These are phyloP conservation scores for Agelastica alni DNA, from an alignment of 2,888 invertebrate species.

Conservation along the genomic window DNA sequence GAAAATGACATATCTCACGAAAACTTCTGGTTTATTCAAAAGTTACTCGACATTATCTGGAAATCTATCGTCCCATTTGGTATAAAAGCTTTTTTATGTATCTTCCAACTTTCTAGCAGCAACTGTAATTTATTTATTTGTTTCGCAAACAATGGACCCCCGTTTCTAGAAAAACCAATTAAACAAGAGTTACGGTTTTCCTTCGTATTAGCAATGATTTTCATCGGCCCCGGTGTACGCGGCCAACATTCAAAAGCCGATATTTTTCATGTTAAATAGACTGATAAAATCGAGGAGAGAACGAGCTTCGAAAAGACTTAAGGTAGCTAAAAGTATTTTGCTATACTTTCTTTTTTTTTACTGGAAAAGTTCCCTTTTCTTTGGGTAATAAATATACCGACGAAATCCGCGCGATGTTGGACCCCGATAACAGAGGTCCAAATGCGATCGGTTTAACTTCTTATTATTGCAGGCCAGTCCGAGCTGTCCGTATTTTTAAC, in stretches of 20 bases:
- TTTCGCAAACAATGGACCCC: conserved; percentile 12
- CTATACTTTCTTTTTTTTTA: conserved; percentile 25
- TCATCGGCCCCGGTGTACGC: conserved; percentile 5
- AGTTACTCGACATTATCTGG: too few relatives aligned
- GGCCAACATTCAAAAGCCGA: conserved; percentile 20
- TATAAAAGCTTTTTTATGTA: background rate
- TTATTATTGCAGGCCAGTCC: too few relatives aligned
- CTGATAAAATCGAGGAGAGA: conserved; percentile 28
- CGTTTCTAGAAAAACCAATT: conserved; percentile 7
- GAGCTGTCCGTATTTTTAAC: background rate
- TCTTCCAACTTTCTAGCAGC: too few relatives aligned
- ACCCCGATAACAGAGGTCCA: conserved; percentile 27
- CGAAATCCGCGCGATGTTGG: conserved; percentile 30
- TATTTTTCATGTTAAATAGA: conserved; percentile 31
- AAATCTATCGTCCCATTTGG: background rate
- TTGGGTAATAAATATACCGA: conserved; percentile 30
- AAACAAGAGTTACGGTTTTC: conserved; percentile 5
- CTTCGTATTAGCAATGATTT: background rate
- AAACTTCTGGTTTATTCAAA: too few relatives aligned
- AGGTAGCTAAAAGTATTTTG: conserved; percentile 32
- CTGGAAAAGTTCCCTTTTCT: conserved; percentile 21
- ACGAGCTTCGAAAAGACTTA: conserved; percentile 26
- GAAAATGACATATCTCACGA: too few relatives aligned
- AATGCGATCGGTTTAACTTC: conserved; percentile 1
- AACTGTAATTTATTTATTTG: conserved; percentile 5